Conservation (phyloP, 1,140 invertebrate species). For the Asobara japonica region DNA sequence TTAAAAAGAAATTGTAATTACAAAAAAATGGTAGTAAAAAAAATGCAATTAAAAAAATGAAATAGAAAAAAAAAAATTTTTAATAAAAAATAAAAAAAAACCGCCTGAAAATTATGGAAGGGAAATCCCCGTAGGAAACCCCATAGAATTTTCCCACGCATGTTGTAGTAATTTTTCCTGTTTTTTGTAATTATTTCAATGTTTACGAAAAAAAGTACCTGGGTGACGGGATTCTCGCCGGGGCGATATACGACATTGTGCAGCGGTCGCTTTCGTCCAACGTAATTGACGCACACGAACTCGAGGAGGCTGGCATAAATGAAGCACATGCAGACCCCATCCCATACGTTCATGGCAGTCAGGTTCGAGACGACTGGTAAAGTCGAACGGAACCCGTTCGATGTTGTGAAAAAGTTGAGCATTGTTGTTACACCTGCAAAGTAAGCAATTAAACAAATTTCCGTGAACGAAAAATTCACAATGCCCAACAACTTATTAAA, state of each 20-base stretch:
- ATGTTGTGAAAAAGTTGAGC: slow-evolving; percentile 97
- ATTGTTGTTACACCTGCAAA: slow-evolving; percentile 91
- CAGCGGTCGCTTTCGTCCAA: slow-evolving; percentile 87
- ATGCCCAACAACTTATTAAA: no score
- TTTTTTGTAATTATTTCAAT: not conserved
- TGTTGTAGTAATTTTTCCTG: not conserved
- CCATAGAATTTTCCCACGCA: no score
- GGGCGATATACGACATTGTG: slow-evolving; percentile 90
- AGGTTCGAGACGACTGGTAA: slow-evolving; percentile 92
- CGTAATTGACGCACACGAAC: slow-evolving; percentile 95
- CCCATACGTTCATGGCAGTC: slow-evolving; percentile 96
- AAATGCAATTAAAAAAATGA: no score
- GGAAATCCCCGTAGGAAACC: no score
- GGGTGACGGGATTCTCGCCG: slow-evolving; percentile 89
- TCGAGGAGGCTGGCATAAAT: slow-evolving; percentile 93
- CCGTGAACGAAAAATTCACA: no score
- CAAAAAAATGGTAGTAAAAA: no score
- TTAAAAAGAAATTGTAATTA: no score
- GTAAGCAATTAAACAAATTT: not conserved
- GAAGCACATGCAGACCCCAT: slow-evolving; percentile 96
- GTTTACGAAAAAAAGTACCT: slow-evolving; percentile 70
- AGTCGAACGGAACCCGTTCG: slow-evolving; percentile 87
- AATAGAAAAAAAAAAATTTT: no score
- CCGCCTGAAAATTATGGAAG: no score
- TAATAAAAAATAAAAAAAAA: no score